Evolutionary conservation across 2,797 vertebrate genomes (phyloP).

Genomic region (Limosa lapponica): DNA sequence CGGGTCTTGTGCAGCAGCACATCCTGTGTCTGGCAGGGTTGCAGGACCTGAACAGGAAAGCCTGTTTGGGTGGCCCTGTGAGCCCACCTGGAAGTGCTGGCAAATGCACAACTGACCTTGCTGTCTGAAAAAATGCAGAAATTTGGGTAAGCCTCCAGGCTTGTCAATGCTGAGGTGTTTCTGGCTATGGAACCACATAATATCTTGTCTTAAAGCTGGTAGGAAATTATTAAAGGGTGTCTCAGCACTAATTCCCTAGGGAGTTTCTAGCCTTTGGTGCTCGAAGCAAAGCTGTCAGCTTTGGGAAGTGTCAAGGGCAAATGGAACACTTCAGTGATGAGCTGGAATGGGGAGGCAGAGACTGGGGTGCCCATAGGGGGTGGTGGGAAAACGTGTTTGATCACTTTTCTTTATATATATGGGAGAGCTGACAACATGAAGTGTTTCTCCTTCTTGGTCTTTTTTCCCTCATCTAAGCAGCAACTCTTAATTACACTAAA

Average conservation of each 20-base stretch:
- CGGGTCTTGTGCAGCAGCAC: background rate
- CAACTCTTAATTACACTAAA: background rate
- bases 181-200: background rate
- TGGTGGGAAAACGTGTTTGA: background rate
- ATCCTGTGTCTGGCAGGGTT: background rate
- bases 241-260: background rate
- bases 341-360: background rate
- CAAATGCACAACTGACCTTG: background rate
- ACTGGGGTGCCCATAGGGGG: accelerated
- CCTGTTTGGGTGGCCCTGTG: background rate
- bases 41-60: background rate
- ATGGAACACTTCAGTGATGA: background rate
- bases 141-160: background rate
- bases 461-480: background rate
- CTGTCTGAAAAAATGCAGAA: background rate
- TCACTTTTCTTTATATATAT: background rate
- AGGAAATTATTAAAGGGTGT: background rate
- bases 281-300: background rate
- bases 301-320: background rate
- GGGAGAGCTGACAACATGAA: background rate
- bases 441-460: background rate
- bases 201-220: background rate
- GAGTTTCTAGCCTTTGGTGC: background rate
- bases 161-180: background rate
- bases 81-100: background rate